Evolutionary conservation across 2,888 invertebrate species (phyloP).

Genomic region (Lasioglossum pauxillum): DNA sequence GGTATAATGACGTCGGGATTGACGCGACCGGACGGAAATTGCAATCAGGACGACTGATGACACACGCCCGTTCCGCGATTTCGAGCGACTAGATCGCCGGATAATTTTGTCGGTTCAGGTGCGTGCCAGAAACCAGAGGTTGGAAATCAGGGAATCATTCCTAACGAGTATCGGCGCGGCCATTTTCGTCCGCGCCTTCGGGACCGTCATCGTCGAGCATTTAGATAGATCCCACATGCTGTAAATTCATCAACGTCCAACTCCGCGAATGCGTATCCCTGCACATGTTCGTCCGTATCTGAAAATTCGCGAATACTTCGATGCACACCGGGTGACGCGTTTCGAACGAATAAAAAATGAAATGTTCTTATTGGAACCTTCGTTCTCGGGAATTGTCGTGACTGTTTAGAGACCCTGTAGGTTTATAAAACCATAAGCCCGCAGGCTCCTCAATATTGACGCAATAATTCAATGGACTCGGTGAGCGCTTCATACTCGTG

Average conservation of each 20-base stretch:
- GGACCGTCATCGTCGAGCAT: neutral
- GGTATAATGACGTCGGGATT: neutral
- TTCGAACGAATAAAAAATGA: neutral
- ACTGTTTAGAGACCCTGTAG: neutral
- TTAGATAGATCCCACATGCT: neutral
- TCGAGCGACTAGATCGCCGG: neutral
- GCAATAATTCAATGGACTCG: neutral
- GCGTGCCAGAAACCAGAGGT: neutral
- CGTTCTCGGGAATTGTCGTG: neutral
- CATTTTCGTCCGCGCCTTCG: neutral
- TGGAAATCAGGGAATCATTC: neutral
- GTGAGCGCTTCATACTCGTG: neutral
- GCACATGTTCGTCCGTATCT: neutral
- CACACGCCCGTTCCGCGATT: neutral
- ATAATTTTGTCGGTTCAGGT: neutral
- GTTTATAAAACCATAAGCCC: neutral
- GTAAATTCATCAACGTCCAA: neutral
- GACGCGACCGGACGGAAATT: neutral
- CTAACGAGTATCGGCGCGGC: neutral
- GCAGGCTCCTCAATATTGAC: neutral
- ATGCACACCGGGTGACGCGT: neutral
- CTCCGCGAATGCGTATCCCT: neutral
- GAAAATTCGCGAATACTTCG: neutral
- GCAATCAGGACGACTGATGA: neutral
- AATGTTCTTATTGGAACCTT: neutral